Evolutionary conservation across 2,113 vertebrate species (phyloP), one percentile per base, ranked within the genome.

Genomic region (Gallinago media): DNA sequence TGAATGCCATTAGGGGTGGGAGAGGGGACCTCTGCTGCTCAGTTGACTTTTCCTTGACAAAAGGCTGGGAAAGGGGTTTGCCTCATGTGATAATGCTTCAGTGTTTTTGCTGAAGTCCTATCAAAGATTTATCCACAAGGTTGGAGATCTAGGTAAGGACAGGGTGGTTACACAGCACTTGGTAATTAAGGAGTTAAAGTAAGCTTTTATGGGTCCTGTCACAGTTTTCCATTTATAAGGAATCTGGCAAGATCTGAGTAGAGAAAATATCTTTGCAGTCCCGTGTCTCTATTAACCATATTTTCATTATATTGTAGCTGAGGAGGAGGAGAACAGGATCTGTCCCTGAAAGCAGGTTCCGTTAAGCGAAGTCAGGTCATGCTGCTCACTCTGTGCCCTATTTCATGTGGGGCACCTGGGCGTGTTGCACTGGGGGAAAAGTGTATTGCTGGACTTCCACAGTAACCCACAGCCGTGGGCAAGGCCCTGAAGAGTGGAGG

Each of bases 321-420:
- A 95, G 66, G 31, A 95, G 74, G 31, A 95, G 74, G 38, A 79
- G 71, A 29, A 67, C 27, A n/a, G 76, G 46, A 20, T n/a, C 47
- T 74, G 46, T 85, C 82, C 71, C 70, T 31, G 42, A 84, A 61
- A 88, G 42, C 58, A 74, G 80, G 42, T 72, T 85, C 50, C 2
- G 0, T 61, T 66, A 44, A 42, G 75, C 0, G 0, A 50, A 38
- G 75, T 0, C 0, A 91, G 52, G 36, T 49, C 18, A 3, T 49
- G 73, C 31, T 91, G 59, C 42, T 86, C 61, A 16, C 52, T 54
- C 18, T 50, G 20, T n/a, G 54, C 26, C 71, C 59, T 15, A 0
- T 40, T 73, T 42, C 23, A 38, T 15, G 11, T 22, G 71, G 18
- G 58, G 47, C 18, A 23, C 49, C 34, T 38, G 58, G 55, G 40